phyloP scores from a whole-genome alignment of 1,140 invertebrate species.

The Drosophila truncata region DNA sequence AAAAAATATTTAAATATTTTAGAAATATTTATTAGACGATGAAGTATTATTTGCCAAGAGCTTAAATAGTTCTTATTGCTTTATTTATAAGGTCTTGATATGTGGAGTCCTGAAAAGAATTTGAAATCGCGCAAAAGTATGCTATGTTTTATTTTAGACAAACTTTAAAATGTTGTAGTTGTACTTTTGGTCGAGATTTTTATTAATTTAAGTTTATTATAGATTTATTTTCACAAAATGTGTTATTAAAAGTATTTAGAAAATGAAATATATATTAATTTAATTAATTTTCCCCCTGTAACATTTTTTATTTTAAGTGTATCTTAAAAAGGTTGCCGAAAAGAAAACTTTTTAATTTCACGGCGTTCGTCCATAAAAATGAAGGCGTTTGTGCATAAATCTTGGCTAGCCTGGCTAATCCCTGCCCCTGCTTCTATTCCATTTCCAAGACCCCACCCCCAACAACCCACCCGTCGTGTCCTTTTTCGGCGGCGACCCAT shows the following conservation, averaged over 20 bases:
- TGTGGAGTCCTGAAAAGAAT: background rate
- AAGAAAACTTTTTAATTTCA: slow-evolving; percentile 77
- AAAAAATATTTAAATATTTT: no score
- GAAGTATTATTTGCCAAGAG: no score
- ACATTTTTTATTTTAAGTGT: slow-evolving; percentile 9
- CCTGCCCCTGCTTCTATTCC: slow-evolving; percentile 9
- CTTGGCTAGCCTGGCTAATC: slow-evolving; percentile 69
- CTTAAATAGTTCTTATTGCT: no score
- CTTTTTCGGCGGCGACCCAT: slow-evolving; percentile 30
- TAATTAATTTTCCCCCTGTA: background rate
- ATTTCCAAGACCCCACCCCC: background rate
- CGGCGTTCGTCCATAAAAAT: slow-evolving; percentile 68
- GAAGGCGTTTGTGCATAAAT: slow-evolving; percentile 74
- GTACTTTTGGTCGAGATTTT: background rate
- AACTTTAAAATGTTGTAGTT: background rate
- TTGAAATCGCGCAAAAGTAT: background rate
- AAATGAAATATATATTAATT: background rate
- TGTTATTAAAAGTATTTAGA: no score
- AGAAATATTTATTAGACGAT: no score
- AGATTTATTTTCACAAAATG: background rate
- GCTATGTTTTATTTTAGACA: background rate
- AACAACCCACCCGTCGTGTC: background rate
- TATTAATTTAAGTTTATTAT: background rate
- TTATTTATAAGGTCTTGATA: background rate
- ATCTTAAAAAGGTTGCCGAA: slow-evolving; percentile 14